Evolutionary conservation across 64 coral and sea anemone species (phyloP), one percentile per base, ranked within the genome.

Genomic region (Dendronephthya gigantea): DNA sequence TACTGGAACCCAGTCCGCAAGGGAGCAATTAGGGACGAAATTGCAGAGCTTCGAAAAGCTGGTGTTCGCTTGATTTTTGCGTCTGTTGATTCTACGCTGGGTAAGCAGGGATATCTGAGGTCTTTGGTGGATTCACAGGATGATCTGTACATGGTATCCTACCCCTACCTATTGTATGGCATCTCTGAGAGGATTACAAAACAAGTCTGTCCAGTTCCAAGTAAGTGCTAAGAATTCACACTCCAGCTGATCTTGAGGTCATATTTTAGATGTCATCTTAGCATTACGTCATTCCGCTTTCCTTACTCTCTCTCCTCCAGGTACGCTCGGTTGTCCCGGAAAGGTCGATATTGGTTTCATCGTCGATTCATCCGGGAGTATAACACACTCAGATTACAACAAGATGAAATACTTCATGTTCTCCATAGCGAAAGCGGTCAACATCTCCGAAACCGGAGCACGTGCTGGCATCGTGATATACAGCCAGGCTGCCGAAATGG

Each of bases 401-500:
- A 27, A 74, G 32, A 74, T 74, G 68, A 74, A 74, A 35, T 74
- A 74, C 68, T 74, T 74, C 68, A 74, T 74, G 68, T 74, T 30
- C 32, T 74, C 68, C 8, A 74, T 74, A 74, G 32, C 68, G 30
- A 74, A 74, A 27, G n/a, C 68, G 68, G n/a, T 74, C 25, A 74
- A 74, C 30, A 74, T 74, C 12, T 74, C 68, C 11, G 68, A 13
- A 11, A 13, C 68, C 13, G 68, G 68, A 35, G 32, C 68, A 19
- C 68, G 30, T 74, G 68, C 68, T 10, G 68, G 68, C 1, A 35
- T 74, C 32, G 68, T 74, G 32, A 27, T 74, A 13, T 74, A 74
- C 25, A 74, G 68, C 32, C 22, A 74, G 32, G 11, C 68, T 35
- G 68, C 68, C 11, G 68, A 74, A 74, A 35, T 74, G n/a, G n/a